These are phyloP conservation scores for Hyphantria cunea DNA, from an alignment of 1,140 invertebrate genomes.

Conservation along the genomic window DNA sequence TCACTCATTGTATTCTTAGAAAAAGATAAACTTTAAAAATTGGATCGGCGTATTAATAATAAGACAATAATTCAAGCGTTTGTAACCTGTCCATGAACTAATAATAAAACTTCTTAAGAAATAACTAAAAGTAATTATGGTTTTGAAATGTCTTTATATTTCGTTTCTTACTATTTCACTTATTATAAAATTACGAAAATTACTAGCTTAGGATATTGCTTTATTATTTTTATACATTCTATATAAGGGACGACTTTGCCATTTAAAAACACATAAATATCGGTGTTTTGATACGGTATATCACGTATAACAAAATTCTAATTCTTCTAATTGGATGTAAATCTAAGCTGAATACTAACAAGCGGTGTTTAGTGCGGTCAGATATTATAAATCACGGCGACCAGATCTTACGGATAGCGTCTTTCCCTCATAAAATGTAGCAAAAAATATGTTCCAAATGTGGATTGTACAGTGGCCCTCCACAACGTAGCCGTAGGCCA, in stretches of 20 bases:
- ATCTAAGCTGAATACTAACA: conserved; percentile 70
- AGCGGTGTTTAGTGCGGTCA: conserved; percentile 53
- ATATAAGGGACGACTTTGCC: neutral
- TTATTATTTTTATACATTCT: too few relatives aligned
- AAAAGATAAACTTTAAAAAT: too few relatives aligned
- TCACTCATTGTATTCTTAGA: too few relatives aligned
- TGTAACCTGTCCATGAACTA: too few relatives aligned
- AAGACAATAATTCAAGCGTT: too few relatives aligned
- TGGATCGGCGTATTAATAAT: too few relatives aligned
- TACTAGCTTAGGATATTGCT: too few relatives aligned
- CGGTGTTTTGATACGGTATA: conserved; percentile 48
- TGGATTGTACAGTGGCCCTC: conserved; percentile 73
- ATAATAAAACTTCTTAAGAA: too few relatives aligned
- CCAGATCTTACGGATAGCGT: conserved; percentile 61
- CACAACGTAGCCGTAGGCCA: conserved; percentile 48
- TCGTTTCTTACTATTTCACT: too few relatives aligned
- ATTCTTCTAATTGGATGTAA: conserved; percentile 71
- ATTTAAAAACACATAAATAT: conserved; percentile 17
- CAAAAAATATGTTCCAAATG: conserved; percentile 58
- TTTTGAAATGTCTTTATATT: too few relatives aligned
- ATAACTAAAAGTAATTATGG: too few relatives aligned
- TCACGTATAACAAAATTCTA: conserved; percentile 47
- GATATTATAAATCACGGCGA: conserved; percentile 67
- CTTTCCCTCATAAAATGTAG: conserved; percentile 55
- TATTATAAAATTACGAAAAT: too few relatives aligned